Base-by-base conservation (phyloP, 2,113 vertebrate genomes). In the Kobus ellipsiprymnus region DNA sequence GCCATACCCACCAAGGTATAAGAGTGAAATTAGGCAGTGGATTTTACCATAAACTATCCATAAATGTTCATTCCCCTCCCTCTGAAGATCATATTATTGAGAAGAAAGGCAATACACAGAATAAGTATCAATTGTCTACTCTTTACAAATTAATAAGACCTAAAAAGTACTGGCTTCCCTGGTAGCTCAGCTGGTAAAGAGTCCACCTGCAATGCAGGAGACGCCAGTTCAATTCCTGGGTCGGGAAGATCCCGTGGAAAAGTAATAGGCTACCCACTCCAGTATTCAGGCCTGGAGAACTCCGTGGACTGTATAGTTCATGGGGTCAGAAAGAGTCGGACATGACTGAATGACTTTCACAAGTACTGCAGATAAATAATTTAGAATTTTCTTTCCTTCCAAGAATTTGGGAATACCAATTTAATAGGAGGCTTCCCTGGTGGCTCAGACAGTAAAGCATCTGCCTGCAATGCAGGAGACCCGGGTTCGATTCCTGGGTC, bases 321-420 rank as follows among this genome's bases (percentile, higher is more conserved):
- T 11, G 64, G 64, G 30, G 33, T 67, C 0, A 0, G n/a, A 71
- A 71, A 71, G 64, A 67, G 19, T 23, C 0, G 1, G n/a, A 40
- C 67, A 71, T 40, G 67, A 23, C 67, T 40, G 67, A 71, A 71
- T 21, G n/a, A 71, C n/a, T 71, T 71, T 23, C 67, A 36, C 17
- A 71, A 71, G n/a, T n/a, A 50, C 3, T 40, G 16, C 64, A 85
- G 6, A 80, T 46, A 82, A 59, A 74, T 55, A 60, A 9, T 15
- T 59, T 27, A 30, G 30, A 27, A 67, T 81, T 92, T 60, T 59
- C n/a, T 62, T n/a, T 81, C 17, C 16, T 8, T 80, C 10, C 40
- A 54, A 62, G 59, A 95, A 81, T 81, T 80, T 95, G 46, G 4
- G 12, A 52, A 44, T 40, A 36, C 19, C 10, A 46, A 0, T 23